Evolutionary conservation across 2,888 invertebrate genomes (phyloP).

Genomic region (Drosophila quinaria): DNA sequence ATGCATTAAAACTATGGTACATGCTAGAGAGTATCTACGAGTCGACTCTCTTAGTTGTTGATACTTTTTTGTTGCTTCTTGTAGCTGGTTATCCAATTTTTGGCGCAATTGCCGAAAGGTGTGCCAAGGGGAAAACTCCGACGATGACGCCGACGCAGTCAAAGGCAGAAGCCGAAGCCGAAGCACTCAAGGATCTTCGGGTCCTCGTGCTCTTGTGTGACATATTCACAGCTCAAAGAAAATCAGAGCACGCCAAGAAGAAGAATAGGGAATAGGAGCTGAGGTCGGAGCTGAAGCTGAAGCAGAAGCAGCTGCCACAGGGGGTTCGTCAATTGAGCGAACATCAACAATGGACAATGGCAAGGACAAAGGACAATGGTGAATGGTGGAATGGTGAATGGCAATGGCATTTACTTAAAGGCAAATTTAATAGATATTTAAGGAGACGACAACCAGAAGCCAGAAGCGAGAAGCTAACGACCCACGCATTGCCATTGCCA

Average conservation of each 20-base stretch:
- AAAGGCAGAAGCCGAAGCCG: conserved; percentile 14
- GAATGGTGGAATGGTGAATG: conserved; percentile 18
- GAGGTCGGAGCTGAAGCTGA: neutral
- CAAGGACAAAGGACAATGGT: neutral
- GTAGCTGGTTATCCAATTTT: conserved; percentile 54
- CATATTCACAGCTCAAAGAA: conserved; percentile 29
- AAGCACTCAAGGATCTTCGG: conserved; percentile 22
- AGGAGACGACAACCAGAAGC: conserved; percentile 17
- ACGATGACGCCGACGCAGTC: conserved; percentile 12
- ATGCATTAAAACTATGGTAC: neutral
- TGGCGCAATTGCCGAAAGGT: conserved; percentile 70
- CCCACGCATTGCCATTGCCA: conserved; percentile 53
- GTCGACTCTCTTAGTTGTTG: conserved; percentile 4
- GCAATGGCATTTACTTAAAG: conserved; percentile 41
- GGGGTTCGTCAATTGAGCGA: conserved; percentile 59
- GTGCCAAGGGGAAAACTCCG: conserved; percentile 22
- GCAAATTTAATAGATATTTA: conserved; percentile 61
- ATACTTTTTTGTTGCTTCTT: conserved; percentile 23
- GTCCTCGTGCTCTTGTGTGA: conserved; percentile 59
- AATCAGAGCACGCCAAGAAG: conserved; percentile 58
- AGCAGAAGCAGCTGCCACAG: conserved; percentile 36
- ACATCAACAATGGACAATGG: conserved; percentile 46
- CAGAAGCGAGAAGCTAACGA: conserved; percentile 50
- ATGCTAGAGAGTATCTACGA: neutral
- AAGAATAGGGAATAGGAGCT: neutral